These are phyloP conservation scores for Himalopsyche japonica DNA, from an alignment of 2,888 invertebrate genomes.

Conservation along the genomic window DNA sequence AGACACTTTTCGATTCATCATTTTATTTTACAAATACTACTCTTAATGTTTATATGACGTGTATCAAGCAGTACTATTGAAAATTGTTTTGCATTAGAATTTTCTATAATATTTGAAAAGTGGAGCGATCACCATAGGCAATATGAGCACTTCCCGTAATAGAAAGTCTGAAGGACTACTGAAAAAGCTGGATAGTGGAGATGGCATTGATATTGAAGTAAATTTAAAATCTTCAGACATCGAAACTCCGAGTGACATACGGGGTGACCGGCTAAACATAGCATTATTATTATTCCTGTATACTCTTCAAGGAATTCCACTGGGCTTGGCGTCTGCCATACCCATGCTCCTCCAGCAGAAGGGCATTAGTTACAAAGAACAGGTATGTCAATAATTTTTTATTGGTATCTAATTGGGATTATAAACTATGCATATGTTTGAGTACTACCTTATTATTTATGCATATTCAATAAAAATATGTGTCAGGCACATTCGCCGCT, in stretches of 20 bases:
- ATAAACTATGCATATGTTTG: neutral
- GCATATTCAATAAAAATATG: neutral
- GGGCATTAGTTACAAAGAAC: conserved; percentile 91
- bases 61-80: conserved; percentile 7
- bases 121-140: conserved; percentile 23
- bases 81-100: neutral
- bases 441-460: neutral
- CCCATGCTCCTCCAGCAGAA: conserved; percentile 94
- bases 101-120: neutral
- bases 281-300: conserved; percentile 89
- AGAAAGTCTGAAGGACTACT: conserved; percentile 15
- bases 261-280: conserved; percentile 81
- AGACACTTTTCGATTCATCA: conserved; percentile 43
- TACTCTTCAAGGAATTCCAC: conserved; percentile 91
- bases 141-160: conserved; percentile 28
- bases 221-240: conserved; percentile 36
- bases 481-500: neutral
- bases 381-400: conserved; percentile 56
- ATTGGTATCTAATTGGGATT: neutral
- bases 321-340: conserved; percentile 91
- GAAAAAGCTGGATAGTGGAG: conserved; percentile 51
- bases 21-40: neutral
- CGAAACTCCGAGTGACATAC: conserved; percentile 56
- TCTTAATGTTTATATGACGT: conserved; percentile 35
- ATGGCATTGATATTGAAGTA: conserved; percentile 38